Conservation (phyloP, 2,113 vertebrate species). For the Alligator sinensis region DNA sequence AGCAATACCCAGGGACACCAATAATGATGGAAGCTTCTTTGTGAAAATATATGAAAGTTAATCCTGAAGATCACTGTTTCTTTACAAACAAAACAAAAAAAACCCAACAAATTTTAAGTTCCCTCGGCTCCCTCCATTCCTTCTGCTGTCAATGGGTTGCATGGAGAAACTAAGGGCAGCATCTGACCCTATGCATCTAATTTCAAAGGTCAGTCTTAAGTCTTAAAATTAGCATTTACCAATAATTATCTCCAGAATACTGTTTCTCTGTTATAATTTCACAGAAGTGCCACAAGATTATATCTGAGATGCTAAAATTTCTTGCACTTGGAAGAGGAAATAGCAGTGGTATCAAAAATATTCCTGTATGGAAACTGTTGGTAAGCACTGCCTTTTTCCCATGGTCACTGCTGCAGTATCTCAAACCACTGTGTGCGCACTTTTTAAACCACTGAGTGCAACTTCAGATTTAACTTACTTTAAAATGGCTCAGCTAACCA, state of each 20-base stretch:
- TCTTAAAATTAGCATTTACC: neutral
- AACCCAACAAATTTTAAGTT: neutral
- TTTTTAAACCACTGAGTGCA: neutral
- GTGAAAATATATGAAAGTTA: neutral
- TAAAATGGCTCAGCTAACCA: neutral
- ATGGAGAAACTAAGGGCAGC: rapidly evolving
- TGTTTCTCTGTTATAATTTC: neutral
- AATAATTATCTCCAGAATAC: no score
- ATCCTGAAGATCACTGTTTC: neutral
- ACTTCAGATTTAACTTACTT: neutral
- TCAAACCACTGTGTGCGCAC: neutral
- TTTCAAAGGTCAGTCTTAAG: neutral
- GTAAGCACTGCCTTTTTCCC: neutral
- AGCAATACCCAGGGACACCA: neutral
- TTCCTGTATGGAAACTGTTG: neutral
- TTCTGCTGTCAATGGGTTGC: neutral
- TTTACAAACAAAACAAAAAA: conserved; percentile 7
- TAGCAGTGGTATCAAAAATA: neutral
- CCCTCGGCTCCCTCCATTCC: neutral
- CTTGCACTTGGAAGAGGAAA: neutral
- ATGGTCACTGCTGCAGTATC: neutral
- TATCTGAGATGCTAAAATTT: neutral
- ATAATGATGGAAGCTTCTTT: no score
- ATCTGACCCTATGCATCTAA: neutral
- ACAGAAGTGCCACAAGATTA: no score